Percentiles rank a stretch among this genome's conserved stretches.
These are phyloP conservation scores for Larimichthys crocea DNA, from an alignment of 2,113 vertebrate species.

Conservation along the genomic window DNA sequence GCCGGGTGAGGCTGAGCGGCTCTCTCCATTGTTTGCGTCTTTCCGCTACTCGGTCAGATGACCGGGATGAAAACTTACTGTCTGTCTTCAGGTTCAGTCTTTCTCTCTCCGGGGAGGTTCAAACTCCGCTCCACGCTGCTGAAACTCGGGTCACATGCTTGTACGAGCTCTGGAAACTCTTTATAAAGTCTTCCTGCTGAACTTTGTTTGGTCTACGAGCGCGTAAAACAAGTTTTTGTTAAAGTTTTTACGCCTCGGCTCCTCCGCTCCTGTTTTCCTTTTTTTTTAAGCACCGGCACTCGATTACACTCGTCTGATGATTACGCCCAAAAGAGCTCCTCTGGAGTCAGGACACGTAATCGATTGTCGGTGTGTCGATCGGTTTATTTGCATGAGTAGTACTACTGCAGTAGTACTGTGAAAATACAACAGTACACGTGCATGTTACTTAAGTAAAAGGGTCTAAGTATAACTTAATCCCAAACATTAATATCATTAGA, in stretches of 20 bases:
- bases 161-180: rapidly evolving
- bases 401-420: background rate
- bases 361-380: conserved; percentile 48
- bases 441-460: background rate
- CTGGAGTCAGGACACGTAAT: conserved; percentile 29
- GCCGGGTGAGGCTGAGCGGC: background rate
- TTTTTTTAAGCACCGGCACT: conserved; percentile 35
- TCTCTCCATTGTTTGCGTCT: conserved; percentile 72
- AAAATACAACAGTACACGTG: background rate
- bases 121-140: conserved; percentile 17
- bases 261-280: background rate
- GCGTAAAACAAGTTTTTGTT: conserved; percentile 9
- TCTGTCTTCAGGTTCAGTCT: conserved; percentile 58
- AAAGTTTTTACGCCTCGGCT: conserved; percentile 51
- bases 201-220: background rate
- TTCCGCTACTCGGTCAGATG: conserved; percentile 73
- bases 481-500: no score
- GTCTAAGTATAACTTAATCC: background rate
- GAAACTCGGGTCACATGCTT: conserved; percentile 49
- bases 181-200: rapidly evolving
- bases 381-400: background rate
- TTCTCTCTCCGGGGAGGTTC: conserved; percentile 11
- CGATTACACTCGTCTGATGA: conserved; percentile 77
- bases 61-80: conserved; percentile 76
- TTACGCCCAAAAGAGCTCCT: conserved; percentile 56